Evolutionary conservation across 2,888 invertebrate species (phyloP).

Genomic region (Diaphora mendica): DNA sequence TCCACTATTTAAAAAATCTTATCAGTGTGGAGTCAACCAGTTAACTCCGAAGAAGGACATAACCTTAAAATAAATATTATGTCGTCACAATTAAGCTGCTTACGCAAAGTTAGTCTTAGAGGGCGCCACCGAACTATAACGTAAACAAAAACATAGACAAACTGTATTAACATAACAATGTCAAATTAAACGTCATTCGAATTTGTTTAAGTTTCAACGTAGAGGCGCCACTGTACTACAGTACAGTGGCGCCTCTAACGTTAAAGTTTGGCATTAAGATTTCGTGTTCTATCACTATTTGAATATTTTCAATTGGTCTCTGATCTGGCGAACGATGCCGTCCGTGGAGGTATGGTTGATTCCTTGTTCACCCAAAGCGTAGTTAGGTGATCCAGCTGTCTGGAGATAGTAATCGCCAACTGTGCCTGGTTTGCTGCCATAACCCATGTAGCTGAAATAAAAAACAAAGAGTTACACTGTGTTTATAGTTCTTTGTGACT

Average conservation of each 20-base stretch:
- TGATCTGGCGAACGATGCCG: constrained; percentile 14
- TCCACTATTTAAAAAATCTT: not conserved
- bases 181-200: too few species aligned
- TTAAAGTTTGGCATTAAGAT: not conserved
- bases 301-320: not conserved
- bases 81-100: too few species aligned
- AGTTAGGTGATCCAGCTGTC: constrained; percentile 9
- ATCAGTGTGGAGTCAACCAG: not conserved
- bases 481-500: not conserved
- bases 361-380: constrained; percentile 10
- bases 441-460: constrained; percentile 26
- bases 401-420: constrained; percentile 18
- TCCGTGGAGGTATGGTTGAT: not conserved
- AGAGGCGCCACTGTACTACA: too few species aligned
- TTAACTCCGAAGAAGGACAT: not conserved
- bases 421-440: not conserved
- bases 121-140: too few species aligned
- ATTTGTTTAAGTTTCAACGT: too few species aligned
- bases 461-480: not conserved
- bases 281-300: constrained; percentile 1
- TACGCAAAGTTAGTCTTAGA: too few species aligned
- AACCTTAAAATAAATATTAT: not conserved
- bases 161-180: too few species aligned
- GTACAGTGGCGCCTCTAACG: too few species aligned
- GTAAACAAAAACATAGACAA: too few species aligned